Conservation (phyloP, 2,797 vertebrate species). For the Chloroceryle inda region DNA sequence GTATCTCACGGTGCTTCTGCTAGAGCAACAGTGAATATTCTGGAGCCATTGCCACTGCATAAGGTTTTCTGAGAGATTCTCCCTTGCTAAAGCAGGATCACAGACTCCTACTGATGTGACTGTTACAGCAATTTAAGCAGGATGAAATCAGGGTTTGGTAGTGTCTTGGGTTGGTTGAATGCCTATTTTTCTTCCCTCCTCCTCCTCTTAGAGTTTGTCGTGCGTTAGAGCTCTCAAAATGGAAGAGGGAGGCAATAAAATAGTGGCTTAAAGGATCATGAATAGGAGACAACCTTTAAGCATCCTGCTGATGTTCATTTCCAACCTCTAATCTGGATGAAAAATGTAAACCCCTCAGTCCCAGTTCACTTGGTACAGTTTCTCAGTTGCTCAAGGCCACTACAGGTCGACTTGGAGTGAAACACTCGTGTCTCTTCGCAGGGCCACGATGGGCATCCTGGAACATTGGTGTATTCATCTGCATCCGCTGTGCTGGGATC, state of each 20-base stretch:
- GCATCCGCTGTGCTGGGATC: constrained; percentile 97
- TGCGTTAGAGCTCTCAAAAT: not conserved
- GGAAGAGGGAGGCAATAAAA: not conserved
- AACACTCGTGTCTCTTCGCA: constrained; percentile 45
- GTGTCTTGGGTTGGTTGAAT: not conserved
- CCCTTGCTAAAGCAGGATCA: not conserved
- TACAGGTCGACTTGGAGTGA: not conserved
- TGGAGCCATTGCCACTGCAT: not conserved
- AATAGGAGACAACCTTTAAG: not conserved
- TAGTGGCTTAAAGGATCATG: fast-evolving
- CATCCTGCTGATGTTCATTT: not conserved
- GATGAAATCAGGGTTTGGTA: not conserved
- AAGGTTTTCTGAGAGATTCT: not conserved
- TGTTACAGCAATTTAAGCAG: not conserved
- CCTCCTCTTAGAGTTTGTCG: not conserved
- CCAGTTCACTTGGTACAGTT: constrained; percentile 32
- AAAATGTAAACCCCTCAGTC: not conserved
- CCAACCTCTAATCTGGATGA: not conserved
- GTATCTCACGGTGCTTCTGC: not conserved
- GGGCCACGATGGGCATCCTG: constrained; percentile 98
- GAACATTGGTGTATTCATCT: constrained; percentile 98
- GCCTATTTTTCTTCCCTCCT: not conserved
- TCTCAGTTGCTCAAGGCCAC: not conserved
- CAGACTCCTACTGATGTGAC: not conserved
- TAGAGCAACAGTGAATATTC: not conserved